A percentile compares a stretch with the other conserved stretches of the same genome.
Conservation (phyloP, 1,140 invertebrate species). For the Dendrolimus punctatus region DNA sequence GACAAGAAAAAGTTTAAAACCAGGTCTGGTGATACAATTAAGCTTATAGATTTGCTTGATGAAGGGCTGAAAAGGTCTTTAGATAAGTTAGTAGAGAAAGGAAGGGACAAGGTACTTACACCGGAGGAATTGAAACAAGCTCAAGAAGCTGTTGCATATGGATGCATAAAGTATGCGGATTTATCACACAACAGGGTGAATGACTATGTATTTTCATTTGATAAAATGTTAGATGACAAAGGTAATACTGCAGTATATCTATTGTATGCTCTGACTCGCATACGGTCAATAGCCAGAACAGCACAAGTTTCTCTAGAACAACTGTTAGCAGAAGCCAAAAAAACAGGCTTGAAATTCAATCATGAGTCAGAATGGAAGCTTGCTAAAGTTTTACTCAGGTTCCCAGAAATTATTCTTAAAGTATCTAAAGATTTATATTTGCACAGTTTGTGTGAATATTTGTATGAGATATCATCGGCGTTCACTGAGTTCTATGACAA, state of each 20-base stretch:
- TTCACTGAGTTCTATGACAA: conserved; percentile 98
- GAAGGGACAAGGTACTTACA: conserved; percentile 89
- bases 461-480: conserved; percentile 93
- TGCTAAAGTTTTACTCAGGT: conserved; percentile 88
- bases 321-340: conserved; percentile 72
- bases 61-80: conserved; percentile 91
- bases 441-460: conserved; percentile 94
- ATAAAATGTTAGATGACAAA: conserved; percentile 99
- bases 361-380: conserved; percentile 97
- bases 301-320: conserved; percentile 74
- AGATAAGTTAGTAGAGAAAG: conserved; percentile 93
- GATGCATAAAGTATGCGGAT: conserved; percentile 99
- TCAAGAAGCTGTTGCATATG: conserved; percentile 94
- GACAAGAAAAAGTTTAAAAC: conserved; percentile 99
- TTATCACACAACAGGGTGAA: conserved; percentile 93
- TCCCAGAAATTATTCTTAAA: conserved; percentile 90
- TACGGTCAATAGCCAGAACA: conserved; percentile 90
- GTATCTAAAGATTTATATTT: conserved; percentile 89
- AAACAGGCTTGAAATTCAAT: conserved; percentile 78
- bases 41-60: conserved; percentile 91
- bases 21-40: conserved; percentile 95
- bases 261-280: conserved; percentile 95
- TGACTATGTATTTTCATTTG: conserved; percentile 99
- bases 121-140: conserved; percentile 88
- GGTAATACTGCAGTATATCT: conserved; percentile 99